Base-by-base conservation (phyloP, 2,113 vertebrate genomes). In the Etheostoma cragini region DNA sequence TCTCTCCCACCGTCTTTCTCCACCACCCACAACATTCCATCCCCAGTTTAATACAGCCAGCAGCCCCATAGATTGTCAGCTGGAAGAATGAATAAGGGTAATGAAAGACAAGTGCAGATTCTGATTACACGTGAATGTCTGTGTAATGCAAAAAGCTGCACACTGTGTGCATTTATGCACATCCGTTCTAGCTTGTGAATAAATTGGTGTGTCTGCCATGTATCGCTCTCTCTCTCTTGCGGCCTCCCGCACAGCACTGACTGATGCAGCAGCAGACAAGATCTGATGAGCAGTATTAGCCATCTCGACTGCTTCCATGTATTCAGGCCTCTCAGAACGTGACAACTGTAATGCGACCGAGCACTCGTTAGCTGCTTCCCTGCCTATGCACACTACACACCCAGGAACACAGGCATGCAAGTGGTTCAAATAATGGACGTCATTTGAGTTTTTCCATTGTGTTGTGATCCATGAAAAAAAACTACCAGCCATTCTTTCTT, bases 401-500 rank as follows among this genome's bases (percentile, higher is more conserved):
- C 24, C 6, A 10, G 38, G 38, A 86, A 74, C 69, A 60, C 72
- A 68, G 70, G 86, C 88, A 93, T 81, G 79, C 69, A 81, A 95
- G 1, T 92, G 94, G 94, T 96, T 97, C 96, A 96, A 96, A 96
- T 96, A 96, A 97, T 94, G 95, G 92, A 84, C 94, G 94, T 94
- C 92, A 93, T 94, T 93, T 95, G 90, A 72, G 78, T 71, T 78
- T 82, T 38, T 89, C 94, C 91, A 91, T 94, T 94, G 95, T 96
- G 96, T 96, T 97, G 95, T 96, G 96, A 98, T 96, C 95, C 95
- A 95, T 95, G 94, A 95, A 96, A 77, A 96, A 96, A 95, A 91
- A 95, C 91, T 88, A 94, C 92, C 85, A 95, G 94, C 89, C 74
- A 94, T 75, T 81, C 89, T 94, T 88, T 79, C 95, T 94, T 77